These are phyloP conservation scores for Epirrhoe alternata DNA, from an alignment of 2,888 invertebrate species.

Conservation along the genomic window DNA sequence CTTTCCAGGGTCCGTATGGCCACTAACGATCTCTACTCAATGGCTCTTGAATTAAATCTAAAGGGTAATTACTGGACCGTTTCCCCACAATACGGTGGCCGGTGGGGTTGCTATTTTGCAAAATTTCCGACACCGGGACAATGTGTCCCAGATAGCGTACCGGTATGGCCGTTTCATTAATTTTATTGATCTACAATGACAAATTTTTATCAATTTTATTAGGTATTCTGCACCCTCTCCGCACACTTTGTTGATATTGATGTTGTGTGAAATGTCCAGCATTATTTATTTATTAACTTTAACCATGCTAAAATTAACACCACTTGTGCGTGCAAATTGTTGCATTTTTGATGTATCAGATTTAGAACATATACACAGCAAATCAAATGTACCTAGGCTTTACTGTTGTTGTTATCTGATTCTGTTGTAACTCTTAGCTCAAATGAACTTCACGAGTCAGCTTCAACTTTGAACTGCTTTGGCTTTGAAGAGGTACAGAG, in stretches of 20 bases:
- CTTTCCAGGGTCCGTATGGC: conserved; percentile 23
- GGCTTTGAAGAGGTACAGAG: too few species aligned
- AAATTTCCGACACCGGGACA: conserved; percentile 43
- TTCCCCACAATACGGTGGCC: conserved; percentile 50
- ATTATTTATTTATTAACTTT: too few species aligned
- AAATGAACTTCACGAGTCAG: conserved; percentile 44
- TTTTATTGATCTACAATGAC: not conserved
- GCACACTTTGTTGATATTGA: too few species aligned
- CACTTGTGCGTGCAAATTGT: too few species aligned
- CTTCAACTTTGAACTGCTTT: conserved; percentile 43
- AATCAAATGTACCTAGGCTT: not conserved
- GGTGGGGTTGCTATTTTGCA: conserved; percentile 40
- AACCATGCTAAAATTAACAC: too few species aligned
- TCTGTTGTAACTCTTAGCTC: not conserved
- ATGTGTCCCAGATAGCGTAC: conserved; percentile 22
- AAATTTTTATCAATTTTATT: not conserved
- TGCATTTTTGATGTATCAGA: too few species aligned
- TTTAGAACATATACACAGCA: not conserved
- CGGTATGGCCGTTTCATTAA: conserved; percentile 12
- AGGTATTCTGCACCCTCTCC: too few species aligned
- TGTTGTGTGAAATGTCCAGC: too few species aligned
- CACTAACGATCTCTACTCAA: conserved; percentile 29
- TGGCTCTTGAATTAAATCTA: conserved; percentile 52
- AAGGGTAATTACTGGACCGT: conserved; percentile 44
- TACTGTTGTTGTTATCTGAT: not conserved